These are phyloP conservation scores for Rana temporaria DNA, from an alignment of 2,113 vertebrate genomes.

Conservation along the genomic window DNA sequence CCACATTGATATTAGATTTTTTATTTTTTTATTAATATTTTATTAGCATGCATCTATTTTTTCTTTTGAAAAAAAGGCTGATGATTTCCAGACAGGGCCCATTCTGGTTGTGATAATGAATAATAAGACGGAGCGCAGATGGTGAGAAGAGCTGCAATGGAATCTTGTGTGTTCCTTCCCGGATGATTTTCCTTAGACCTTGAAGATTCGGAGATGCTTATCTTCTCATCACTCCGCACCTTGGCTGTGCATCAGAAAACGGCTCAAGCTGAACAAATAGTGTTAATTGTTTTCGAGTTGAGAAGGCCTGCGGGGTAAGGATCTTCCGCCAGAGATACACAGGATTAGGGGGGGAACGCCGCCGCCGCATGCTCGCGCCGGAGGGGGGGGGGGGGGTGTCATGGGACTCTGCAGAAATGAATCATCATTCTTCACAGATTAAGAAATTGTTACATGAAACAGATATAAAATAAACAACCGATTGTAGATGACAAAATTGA, in stretches of 20 bases:
- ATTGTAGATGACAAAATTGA: neutral
- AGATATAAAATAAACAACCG: neutral
- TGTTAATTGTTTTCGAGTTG: conserved; percentile 32
- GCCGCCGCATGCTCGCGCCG: neutral
- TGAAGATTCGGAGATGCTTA: neutral
- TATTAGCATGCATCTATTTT: too few relatives aligned
- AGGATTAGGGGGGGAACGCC: conserved; percentile 14
- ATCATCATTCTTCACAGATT: conserved; percentile 22
- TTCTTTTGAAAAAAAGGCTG: too few relatives aligned
- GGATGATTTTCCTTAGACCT: neutral
- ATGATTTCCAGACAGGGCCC: too few relatives aligned
- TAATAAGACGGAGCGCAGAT: neutral
- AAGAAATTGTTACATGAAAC: conserved; percentile 20
- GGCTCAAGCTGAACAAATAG: conserved; percentile 36
- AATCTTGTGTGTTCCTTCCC: neutral
- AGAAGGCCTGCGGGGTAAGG: neutral
- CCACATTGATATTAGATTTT: too few relatives aligned
- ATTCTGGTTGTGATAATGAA: too few relatives aligned
- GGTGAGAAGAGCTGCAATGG: neutral
- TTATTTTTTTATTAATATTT: too few relatives aligned
- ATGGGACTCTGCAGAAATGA: conserved; percentile 1
- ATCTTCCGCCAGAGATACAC: neutral
- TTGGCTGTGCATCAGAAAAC: conserved; percentile 30
- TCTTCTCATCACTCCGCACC: conserved; percentile 25
- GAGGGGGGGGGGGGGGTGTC: neutral